Conservation (phyloP, 2,113 vertebrate species). For the Chlamydotis undulata region DNA sequence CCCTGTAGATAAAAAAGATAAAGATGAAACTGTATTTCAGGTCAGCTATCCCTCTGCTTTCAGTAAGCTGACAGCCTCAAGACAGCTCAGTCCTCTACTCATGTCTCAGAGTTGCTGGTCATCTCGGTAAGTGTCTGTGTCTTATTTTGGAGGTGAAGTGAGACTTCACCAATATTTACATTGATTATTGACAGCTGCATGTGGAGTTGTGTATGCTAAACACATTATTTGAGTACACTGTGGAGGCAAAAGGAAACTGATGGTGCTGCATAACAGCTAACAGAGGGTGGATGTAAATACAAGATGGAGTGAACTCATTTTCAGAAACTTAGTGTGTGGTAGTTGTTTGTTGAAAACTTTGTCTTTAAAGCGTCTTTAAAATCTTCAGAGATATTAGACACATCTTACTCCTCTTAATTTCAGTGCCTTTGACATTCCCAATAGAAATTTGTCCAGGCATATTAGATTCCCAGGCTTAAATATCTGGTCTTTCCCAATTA, state of each 20-base stretch:
- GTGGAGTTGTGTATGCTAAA: neutral
- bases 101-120: constrained; percentile 89
- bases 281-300: neutral
- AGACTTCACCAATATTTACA: rapidly evolving
- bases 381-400: neutral
- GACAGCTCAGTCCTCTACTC: constrained; percentile 85
- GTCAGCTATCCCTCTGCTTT: constrained; percentile 96
- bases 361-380: neutral
- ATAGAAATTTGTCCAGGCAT: too few species aligned
- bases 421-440: neutral
- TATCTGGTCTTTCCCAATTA: neutral
- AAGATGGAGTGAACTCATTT: neutral
- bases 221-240: too few species aligned
- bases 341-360: neutral
- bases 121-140: constrained; percentile 80
- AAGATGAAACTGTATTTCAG: constrained; percentile 82
- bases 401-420: neutral
- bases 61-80: constrained; percentile 87
- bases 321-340: neutral
- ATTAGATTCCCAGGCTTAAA: neutral
- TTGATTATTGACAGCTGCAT: neutral
- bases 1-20: constrained; percentile 79
- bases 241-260: neutral
- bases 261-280: neutral
- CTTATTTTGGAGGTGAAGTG: neutral